Evolutionary conservation across 2,888 invertebrate species (phyloP).

Genomic region (Cephus sareptanus): DNA sequence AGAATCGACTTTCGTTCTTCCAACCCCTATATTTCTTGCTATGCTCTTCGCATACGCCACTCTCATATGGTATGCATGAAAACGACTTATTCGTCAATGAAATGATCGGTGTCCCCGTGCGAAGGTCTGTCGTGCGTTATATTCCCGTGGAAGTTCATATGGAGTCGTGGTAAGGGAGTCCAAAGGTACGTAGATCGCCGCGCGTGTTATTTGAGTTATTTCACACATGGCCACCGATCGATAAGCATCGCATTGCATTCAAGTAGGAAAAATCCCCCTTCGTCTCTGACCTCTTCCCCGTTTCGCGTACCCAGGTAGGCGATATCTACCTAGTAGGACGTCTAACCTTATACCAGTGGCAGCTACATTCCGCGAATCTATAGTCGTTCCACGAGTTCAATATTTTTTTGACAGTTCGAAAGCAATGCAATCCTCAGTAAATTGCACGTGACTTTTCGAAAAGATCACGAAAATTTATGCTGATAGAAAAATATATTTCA

Average conservation of each 20-base stretch:
- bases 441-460: not conserved
- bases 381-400: not conserved
- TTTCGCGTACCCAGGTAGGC: not conserved
- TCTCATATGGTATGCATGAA: constrained; percentile 52
- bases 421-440: not conserved
- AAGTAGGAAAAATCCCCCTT: constrained; percentile 15
- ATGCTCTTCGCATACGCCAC: constrained; percentile 1
- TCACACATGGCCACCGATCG: constrained; percentile 48
- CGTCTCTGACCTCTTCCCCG: constrained; percentile 3
- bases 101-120: constrained; percentile 29
- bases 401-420: not conserved
- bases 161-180: constrained; percentile 2
- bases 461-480: not conserved
- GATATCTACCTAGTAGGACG: not conserved
- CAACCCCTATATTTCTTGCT: not conserved
- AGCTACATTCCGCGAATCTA: not conserved
- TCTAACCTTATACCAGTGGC: not conserved
- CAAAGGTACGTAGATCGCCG: constrained; percentile 16
- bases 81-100: constrained; percentile 45
- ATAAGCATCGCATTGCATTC: constrained; percentile 46
- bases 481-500: not conserved
- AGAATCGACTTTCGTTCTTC: constrained; percentile 5
- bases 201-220: constrained; percentile 47
- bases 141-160: constrained; percentile 12
- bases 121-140: constrained; percentile 4